Evolutionary conservation across 2,888 invertebrate species (phyloP).

Genomic region (Allophyes oxyacanthae): DNA sequence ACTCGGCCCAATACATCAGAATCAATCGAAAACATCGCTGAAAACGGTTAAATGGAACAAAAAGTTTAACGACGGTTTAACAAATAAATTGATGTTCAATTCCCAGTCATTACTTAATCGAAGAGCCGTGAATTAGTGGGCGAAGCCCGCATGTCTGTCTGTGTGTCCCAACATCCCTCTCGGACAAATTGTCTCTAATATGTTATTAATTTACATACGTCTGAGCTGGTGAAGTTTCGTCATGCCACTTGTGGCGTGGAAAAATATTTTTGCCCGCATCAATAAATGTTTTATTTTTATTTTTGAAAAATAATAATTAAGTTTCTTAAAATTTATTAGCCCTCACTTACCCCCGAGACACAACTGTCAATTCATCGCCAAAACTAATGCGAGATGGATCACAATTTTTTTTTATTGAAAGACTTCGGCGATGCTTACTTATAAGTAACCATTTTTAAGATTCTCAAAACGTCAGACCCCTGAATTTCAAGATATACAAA

Average conservation of each 20-base stretch:
- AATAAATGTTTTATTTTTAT: constrained; percentile 2
- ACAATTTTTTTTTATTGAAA: too few relatives aligned
- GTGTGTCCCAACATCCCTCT: constrained; percentile 77
- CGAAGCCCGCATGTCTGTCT: constrained; percentile 78
- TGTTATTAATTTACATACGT: constrained; percentile 77
- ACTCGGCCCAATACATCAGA: constrained; percentile 19
- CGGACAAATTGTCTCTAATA: constrained; percentile 70
- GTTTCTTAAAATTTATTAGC: too few relatives aligned
- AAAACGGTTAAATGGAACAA: constrained; percentile 29
- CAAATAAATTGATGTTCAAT: constrained; percentile 84
- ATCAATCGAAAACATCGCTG: constrained; percentile 35
- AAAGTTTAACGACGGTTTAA: constrained; percentile 60
- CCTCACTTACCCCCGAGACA: too few relatives aligned
- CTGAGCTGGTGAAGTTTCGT: constrained; percentile 28
- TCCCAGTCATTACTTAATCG: constrained; percentile 81
- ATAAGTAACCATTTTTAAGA: too few relatives aligned
- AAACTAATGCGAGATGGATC: too few relatives aligned
- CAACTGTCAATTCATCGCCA: too few relatives aligned
- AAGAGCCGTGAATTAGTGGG: constrained; percentile 70
- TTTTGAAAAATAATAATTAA: too few relatives aligned
- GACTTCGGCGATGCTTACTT: too few relatives aligned
- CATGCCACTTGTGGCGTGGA: constrained; percentile 31
- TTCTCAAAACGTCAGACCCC: too few relatives aligned
- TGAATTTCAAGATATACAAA: too few relatives aligned
- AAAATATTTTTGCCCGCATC: constrained; percentile 49